Evolutionary conservation across 2,113 vertebrate species (phyloP).

Genomic region (Tetrax tetrax): DNA sequence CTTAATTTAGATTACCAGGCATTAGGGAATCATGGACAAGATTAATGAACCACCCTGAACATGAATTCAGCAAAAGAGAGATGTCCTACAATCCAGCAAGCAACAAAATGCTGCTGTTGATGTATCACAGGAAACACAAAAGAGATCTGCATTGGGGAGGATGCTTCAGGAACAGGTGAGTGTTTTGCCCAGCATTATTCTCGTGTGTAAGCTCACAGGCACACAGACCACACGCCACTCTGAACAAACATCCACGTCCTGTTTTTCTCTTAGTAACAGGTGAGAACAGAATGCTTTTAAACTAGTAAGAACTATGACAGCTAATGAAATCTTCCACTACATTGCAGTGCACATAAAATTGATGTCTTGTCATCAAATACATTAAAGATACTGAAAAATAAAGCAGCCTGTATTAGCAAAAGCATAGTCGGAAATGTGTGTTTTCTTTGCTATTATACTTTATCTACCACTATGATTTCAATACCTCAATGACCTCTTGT

Average conservation of each 20-base stretch:
- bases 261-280: not conserved
- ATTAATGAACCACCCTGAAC: not conserved
- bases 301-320: not conserved
- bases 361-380: not conserved
- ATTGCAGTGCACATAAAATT: not conserved
- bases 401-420: not conserved
- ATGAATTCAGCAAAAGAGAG: not conserved
- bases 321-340: not conserved
- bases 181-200: not conserved
- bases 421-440: not conserved
- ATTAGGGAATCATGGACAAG: not conserved
- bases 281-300: not conserved
- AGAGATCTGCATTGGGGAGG: not conserved
- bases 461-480: not conserved
- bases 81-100: not conserved
- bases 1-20: not conserved
- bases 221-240: not conserved
- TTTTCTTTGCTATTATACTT: not conserved
- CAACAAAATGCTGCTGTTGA: not conserved
- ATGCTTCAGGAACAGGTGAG: fast-evolving
- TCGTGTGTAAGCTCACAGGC: not conserved
- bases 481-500: not conserved
- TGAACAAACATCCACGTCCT: not conserved
- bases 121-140: not conserved
- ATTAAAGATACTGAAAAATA: not conserved